Conservation (phyloP, 2,888 invertebrate species). For the Phania funesta region DNA sequence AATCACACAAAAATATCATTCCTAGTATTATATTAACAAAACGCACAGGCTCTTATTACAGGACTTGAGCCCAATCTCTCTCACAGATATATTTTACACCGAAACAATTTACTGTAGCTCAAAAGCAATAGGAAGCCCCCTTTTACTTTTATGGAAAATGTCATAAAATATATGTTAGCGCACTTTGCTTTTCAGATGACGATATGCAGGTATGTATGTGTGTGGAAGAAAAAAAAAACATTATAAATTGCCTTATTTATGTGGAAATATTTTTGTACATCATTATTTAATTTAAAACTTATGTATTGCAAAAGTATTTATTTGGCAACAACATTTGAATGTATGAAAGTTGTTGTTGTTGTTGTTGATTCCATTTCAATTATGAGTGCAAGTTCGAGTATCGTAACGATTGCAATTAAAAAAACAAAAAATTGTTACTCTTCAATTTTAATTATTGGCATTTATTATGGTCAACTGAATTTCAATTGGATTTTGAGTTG, state of each 20-base stretch:
- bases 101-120: too few relatives aligned
- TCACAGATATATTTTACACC: too few relatives aligned
- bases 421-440: neutral
- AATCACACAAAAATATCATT: too few relatives aligned
- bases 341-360: neutral
- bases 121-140: too few relatives aligned
- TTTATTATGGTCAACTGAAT: constrained; percentile 12
- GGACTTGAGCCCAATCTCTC: too few relatives aligned
- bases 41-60: too few relatives aligned
- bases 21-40: too few relatives aligned
- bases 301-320: neutral
- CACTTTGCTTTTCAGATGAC: too few relatives aligned
- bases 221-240: neutral
- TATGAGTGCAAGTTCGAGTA: constrained; percentile 7
- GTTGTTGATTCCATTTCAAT: constrained; percentile 26
- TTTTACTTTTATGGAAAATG: too few relatives aligned
- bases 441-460: constrained; percentile 17
- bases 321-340: neutral
- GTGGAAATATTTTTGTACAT: neutral
- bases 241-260: constrained; percentile 28
- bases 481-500: constrained; percentile 2
- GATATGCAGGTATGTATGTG: neutral
- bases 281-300: neutral
- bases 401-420: neutral
- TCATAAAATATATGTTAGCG: too few relatives aligned